Conservation (phyloP, 2,113 vertebrate species). For the Microcebus murinus region DNA sequence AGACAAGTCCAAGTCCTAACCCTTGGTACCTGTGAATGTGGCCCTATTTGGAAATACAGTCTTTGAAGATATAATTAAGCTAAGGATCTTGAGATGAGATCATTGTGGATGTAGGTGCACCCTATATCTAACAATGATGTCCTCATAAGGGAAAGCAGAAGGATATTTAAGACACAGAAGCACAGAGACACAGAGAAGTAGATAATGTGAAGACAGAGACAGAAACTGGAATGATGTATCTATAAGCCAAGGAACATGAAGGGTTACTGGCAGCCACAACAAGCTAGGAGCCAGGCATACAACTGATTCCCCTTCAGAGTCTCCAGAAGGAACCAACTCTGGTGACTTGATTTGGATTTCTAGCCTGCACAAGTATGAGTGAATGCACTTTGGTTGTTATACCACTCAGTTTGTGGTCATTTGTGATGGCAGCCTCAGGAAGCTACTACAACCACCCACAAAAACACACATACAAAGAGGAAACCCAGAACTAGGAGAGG, state of each 20-base stretch:
- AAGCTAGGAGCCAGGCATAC: not conserved
- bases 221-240: not conserved
- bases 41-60: not conserved
- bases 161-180: not conserved
- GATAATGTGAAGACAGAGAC: not conserved
- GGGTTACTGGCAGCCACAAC: not conserved
- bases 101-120: not conserved
- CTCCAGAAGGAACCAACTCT: not conserved
- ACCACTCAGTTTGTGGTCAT: not conserved
- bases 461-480: not conserved
- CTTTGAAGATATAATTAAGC: not conserved
- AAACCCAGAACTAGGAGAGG: not conserved
- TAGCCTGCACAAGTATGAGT: not conserved
- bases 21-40: not conserved
- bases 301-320: not conserved
- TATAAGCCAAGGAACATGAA: not conserved
- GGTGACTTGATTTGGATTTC: not conserved
- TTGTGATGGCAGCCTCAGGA: not conserved
- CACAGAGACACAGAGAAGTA: not conserved
- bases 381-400: not conserved
- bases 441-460: not conserved
- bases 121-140: not conserved
- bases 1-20: not conserved
- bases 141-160: not conserved
- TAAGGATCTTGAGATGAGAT: not conserved